A percentile compares a stretch with the other conserved stretches of the same genome.
Evolutionary conservation across 2,797 vertebrate genomes (phyloP).

Genomic region (Mareca penelope): DNA sequence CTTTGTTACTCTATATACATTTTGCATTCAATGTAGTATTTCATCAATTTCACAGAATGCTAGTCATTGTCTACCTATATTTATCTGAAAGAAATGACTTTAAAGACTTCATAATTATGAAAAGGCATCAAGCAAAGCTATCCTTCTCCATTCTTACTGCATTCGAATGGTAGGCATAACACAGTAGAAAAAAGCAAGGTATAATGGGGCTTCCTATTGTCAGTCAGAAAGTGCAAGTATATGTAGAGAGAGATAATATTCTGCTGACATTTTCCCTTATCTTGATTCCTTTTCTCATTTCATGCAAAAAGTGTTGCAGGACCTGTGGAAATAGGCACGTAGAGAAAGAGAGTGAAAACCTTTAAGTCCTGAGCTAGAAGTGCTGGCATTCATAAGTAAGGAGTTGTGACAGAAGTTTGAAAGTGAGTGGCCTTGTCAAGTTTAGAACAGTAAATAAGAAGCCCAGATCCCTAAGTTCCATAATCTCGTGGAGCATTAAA

Average conservation of each 20-base stretch:
- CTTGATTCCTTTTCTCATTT: slow-evolving; percentile 52
- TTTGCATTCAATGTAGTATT: slow-evolving; percentile 40
- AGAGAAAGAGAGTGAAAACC: background rate
- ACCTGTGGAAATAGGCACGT: background rate
- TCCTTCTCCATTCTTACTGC: slow-evolving; percentile 40
- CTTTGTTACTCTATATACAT: slow-evolving; percentile 28
- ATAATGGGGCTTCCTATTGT: slow-evolving; percentile 24
- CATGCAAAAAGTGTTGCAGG: slow-evolving; percentile 4
- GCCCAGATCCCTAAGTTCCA: background rate
- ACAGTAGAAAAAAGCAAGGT: slow-evolving; percentile 49
- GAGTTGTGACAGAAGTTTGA: background rate
- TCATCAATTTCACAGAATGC: slow-evolving; percentile 61
- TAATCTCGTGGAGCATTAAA: background rate
- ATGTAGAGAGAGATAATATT: slow-evolving; percentile 39
- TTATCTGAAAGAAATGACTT: slow-evolving; percentile 55
- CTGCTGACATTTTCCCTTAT: slow-evolving; percentile 43
- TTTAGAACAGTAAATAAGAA: slow-evolving; percentile 14
- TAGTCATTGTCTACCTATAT: slow-evolving; percentile 49
- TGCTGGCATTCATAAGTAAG: background rate
- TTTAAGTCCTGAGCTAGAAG: background rate
- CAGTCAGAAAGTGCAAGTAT: slow-evolving; percentile 28
- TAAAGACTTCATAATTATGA: slow-evolving; percentile 66
- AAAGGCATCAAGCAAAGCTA: slow-evolving; percentile 56
- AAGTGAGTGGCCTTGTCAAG: background rate
- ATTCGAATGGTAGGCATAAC: slow-evolving; percentile 30